Evolutionary conservation across 2,797 vertebrate genomes (phyloP), one percentile per base, ranked within the genome.

Genomic region (Silurus aristotelis): DNA sequence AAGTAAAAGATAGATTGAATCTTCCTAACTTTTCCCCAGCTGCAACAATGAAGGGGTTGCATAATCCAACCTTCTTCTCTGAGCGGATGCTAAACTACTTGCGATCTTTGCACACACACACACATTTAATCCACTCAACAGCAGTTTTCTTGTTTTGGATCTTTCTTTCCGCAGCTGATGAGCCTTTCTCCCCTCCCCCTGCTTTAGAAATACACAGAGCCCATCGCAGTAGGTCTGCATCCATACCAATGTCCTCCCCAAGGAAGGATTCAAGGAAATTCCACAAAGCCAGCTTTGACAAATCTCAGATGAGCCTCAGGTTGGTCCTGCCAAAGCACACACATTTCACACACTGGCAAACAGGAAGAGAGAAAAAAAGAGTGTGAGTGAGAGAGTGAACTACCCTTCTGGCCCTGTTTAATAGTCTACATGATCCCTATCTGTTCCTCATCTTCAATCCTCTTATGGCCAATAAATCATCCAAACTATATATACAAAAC

Each of bases 261-360:
- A 83, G 70, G 84, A 73, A 68, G 48, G 60, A 86, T 86, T 83
- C 76, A 70, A 60, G 55, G 77, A 82, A 84, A 84, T 81, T 79
- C 64, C 77, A 88, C 80, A 87, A 85, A 87, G 48, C 67, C 66
- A 81, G 58, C 83, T 85, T 87, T 84, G 80, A 87, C 86, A 81
- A 87, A 87, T 85, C 84, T 83, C 76, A 80, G 76, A 84, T 85
- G 80, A 79, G 81, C 81, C 68, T 85, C 75, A 83, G 87, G 68
- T 86, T 55, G 80, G 71, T 52, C 71, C 64, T 82, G 85, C 72
- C 80, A 82, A 86, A 25, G 55, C n/a, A 3, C 25, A 10, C 61
- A 75, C 48, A 56, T 75, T 56, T 56, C 78, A 81, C 19, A 68
- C 84, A 64, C 27, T 55, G 46, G 25, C 15, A 58, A 76, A 76